These are phyloP conservation scores for Rhea americana DNA, from an alignment of 2,113 vertebrate species.

Conservation along the genomic window DNA sequence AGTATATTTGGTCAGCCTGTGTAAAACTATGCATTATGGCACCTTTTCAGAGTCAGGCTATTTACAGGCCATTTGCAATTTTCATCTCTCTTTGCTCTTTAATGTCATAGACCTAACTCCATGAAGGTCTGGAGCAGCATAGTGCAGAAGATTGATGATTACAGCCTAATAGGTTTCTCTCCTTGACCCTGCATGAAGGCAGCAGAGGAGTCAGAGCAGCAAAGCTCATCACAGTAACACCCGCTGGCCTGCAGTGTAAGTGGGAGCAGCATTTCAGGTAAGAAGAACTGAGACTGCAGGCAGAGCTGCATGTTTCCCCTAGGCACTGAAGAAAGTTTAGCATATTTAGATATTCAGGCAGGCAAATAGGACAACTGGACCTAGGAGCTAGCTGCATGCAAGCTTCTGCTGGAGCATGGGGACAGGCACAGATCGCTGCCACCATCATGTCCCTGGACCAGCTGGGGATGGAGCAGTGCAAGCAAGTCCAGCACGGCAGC, in stretches of 20 bases:
- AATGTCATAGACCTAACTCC: constrained; percentile 62
- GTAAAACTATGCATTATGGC: constrained; percentile 55
- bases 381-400: not conserved
- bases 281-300: not conserved
- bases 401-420: not conserved
- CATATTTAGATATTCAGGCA: not conserved
- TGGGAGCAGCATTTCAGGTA: not conserved
- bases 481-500: not conserved
- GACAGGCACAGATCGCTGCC: not conserved
- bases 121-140: constrained; percentile 42
- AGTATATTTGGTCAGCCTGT: constrained; percentile 40
- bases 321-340: not conserved
- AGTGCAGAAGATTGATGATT: constrained; percentile 49
- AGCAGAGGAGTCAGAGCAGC: not conserved
- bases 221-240: not conserved
- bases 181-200: not conserved
- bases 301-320: not conserved
- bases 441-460: not conserved
- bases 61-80: constrained; percentile 70
- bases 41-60: constrained; percentile 60
- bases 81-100: constrained; percentile 62
- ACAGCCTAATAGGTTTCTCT: constrained; percentile 11
- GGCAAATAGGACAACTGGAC: not conserved
- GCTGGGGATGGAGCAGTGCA: fast-evolving
- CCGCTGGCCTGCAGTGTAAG: not conserved